phyloP scores from a whole-genome alignment of 1,140 invertebrate genomes.

The Andricus grossulariae region DNA sequence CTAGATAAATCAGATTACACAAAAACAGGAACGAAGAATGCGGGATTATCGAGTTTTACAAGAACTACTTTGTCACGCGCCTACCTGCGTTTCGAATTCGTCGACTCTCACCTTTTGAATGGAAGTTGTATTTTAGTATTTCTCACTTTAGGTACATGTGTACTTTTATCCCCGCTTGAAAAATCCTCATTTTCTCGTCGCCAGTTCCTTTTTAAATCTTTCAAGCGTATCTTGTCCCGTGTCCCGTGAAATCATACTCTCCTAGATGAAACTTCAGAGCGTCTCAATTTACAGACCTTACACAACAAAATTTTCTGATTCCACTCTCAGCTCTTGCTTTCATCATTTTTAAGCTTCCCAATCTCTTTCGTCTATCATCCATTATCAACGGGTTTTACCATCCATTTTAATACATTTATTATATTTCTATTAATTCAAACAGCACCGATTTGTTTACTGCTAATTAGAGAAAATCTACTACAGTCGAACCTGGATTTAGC shows the following conservation, averaged over 20 bases:
- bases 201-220: background rate
- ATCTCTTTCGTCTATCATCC: too few relatives aligned
- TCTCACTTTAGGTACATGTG: background rate
- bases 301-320: background rate
- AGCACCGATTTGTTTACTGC: too few relatives aligned
- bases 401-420: too few relatives aligned
- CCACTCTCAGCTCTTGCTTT: too few relatives aligned
- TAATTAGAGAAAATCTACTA: too few relatives aligned
- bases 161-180: background rate
- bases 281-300: slow-evolving; percentile 1
- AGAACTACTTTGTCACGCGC: slow-evolving; percentile 25
- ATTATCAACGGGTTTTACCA: too few relatives aligned
- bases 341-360: too few relatives aligned
- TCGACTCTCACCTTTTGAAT: slow-evolving; percentile 1
- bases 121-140: background rate
- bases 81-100: slow-evolving; percentile 3
- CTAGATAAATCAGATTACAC: too few relatives aligned
- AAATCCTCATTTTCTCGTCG: slow-evolving; percentile 2
- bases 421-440: too few relatives aligned
- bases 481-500: too few relatives aligned
- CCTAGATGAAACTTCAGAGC: background rate
- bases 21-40: background rate
- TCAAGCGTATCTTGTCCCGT: slow-evolving; percentile 1
- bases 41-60: background rate
- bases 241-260: slow-evolving; percentile 23